Evolutionary conservation across 2,888 invertebrate species (phyloP).

Genomic region (Plebejus anna): DNA sequence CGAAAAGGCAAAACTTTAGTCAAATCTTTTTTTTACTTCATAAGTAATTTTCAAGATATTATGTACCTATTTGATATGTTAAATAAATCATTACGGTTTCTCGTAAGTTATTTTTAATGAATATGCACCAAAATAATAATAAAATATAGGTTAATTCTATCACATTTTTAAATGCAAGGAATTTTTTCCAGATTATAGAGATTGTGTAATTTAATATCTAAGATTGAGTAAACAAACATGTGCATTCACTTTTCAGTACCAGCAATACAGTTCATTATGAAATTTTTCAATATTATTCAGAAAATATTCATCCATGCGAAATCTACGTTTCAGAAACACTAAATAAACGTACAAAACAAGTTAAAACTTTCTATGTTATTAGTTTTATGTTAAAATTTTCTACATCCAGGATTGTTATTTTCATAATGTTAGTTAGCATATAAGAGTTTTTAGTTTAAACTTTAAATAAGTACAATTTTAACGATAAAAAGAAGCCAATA

Average conservation of each 20-base stretch:
- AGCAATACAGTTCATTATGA: not conserved
- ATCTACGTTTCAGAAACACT: not conserved
- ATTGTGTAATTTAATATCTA: not conserved
- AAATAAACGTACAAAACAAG: not conserved
- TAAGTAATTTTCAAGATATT: not conserved
- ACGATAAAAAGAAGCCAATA: not conserved
- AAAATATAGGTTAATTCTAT: no score
- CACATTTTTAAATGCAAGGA: not conserved
- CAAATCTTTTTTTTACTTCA: not conserved
- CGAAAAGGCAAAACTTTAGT: not conserved
- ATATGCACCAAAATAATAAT: no score
- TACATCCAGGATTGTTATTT: not conserved
- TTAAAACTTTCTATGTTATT: constrained; percentile 1
- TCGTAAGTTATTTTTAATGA: not conserved
- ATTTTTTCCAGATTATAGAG: not conserved
- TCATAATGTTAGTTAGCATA: not conserved
- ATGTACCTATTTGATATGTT: not conserved
- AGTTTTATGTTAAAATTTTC: constrained; percentile 13
- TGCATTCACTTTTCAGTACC: not conserved
- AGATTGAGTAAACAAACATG: not conserved
- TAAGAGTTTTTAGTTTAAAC: not conserved
- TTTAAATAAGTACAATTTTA: not conserved
- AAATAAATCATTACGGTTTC: not conserved
- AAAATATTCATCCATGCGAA: not conserved
- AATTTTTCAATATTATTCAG: not conserved